These are phyloP conservation scores for Osedax frankpressi DNA, from an alignment of 2,888 invertebrate species.

Conservation along the genomic window DNA sequence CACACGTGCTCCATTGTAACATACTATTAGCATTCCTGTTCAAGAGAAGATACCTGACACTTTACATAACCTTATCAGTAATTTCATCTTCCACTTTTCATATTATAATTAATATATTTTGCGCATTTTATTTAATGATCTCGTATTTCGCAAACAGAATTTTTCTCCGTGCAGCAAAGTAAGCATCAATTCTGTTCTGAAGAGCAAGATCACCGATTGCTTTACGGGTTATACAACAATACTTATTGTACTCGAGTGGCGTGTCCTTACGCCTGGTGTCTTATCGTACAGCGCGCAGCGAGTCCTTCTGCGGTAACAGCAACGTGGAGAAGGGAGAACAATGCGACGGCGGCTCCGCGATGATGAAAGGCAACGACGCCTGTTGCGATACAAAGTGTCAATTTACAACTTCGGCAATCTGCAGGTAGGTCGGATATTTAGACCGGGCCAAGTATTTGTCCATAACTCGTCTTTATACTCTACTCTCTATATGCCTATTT, in stretches of 20 bases:
- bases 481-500: no score
- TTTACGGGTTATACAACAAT: constrained; percentile 27
- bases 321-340: constrained; percentile 9
- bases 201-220: constrained; percentile 63
- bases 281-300: background rate
- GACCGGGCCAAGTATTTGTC: background rate
- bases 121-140: background rate
- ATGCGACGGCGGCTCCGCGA: constrained; percentile 9
- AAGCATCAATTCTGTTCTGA: constrained; percentile 77
- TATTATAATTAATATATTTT: background rate
- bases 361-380: constrained; percentile 3
- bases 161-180: constrained; percentile 84
- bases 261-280: no score
- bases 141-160: constrained; percentile 52
- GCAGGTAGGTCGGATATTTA: constrained; percentile 1
- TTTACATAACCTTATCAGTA: no score
- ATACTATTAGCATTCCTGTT: no score
- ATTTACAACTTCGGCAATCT: constrained; percentile 9
- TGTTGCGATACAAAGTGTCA: constrained; percentile 11
- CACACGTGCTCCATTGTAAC: no score
- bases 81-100: background rate
- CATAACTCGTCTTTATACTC: no score
- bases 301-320: constrained; percentile 4
- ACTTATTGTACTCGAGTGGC: background rate
- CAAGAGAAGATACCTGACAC: no score